These are phyloP conservation scores for Hydrotaea cyrtoneurina DNA, from an alignment of 2,888 invertebrate species.

Conservation along the genomic window DNA sequence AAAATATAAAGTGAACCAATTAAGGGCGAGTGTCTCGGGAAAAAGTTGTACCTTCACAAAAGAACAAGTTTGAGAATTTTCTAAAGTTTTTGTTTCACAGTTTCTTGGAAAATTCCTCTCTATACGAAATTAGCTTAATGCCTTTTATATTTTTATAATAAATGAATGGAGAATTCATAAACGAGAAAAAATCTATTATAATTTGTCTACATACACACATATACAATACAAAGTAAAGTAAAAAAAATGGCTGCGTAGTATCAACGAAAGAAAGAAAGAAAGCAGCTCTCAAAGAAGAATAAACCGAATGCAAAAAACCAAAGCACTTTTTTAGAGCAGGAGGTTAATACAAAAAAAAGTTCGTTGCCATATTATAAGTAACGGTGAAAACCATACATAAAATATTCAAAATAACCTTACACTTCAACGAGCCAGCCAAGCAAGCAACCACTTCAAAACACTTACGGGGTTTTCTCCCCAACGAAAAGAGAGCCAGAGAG, in stretches of 20 bases:
- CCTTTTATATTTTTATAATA: conserved; percentile 1
- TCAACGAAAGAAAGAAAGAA: conserved; percentile 6
- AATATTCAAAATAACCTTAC: conserved; percentile 55
- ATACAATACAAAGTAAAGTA: conserved; percentile 14
- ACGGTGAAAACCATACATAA: conserved; percentile 43
- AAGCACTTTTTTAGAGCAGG: conserved; percentile 53
- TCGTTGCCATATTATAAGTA: conserved; percentile 62
- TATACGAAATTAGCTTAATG: neutral
- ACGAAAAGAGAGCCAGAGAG: conserved; percentile 10
- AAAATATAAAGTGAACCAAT: conserved; percentile 7
- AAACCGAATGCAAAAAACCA: conserved; percentile 24
- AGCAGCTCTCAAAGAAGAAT: conserved; percentile 37
- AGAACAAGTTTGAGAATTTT: neutral
- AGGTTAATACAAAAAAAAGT: conserved; percentile 55
- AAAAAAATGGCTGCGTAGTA: conserved; percentile 58
- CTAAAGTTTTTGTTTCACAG: neutral
- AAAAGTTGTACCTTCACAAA: neutral
- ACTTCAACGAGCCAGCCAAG: conserved; percentile 47
- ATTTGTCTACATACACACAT: conserved; percentile 35
- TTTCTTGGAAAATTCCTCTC: conserved; percentile 8
- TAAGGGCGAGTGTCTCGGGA: conserved; percentile 38
- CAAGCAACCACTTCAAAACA: conserved; percentile 6
- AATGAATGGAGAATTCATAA: neutral
- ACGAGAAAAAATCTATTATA: conserved; percentile 50
- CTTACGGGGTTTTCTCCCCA: neutral